A percentile compares a stretch with the other conserved stretches of the same genome.
Conservation (phyloP, 2,888 invertebrate genomes). For the Pseudococcus jackbeardsleyi region DNA sequence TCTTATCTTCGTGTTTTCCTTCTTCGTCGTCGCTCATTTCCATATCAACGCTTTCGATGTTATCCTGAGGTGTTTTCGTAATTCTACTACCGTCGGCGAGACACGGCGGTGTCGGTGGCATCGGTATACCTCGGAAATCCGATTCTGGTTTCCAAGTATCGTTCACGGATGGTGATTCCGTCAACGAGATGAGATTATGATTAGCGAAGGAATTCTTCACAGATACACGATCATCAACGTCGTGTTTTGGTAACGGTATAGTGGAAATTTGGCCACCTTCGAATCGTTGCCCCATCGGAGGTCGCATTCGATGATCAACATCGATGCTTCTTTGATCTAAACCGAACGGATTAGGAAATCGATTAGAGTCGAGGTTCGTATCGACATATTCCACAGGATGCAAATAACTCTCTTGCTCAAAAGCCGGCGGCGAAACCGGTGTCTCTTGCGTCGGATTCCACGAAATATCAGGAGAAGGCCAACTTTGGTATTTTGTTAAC, state of each 20-base stretch:
- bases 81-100: slow-evolving; percentile 5
- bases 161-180: slow-evolving; percentile 74
- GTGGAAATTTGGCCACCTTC: slow-evolving; percentile 23
- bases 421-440: slow-evolving; percentile 78
- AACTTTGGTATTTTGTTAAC: slow-evolving; percentile 59
- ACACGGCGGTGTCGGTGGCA: slow-evolving; percentile 62
- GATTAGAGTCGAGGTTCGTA: slow-evolving; percentile 69
- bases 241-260: slow-evolving; percentile 61
- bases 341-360: slow-evolving; percentile 41
- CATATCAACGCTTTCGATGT: slow-evolving; percentile 87
- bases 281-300: background rate
- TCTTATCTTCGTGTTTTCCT: slow-evolving; percentile 37
- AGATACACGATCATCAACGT: slow-evolving; percentile 52
- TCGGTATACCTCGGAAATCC: slow-evolving; percentile 66
- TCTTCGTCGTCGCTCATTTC: slow-evolving; percentile 86
- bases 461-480: slow-evolving; percentile 64
- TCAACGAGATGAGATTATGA: slow-evolving; percentile 85
- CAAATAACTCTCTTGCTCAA: slow-evolving; percentile 74
- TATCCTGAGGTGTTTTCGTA: slow-evolving; percentile 72
- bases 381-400: slow-evolving; percentile 77
- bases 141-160: slow-evolving; percentile 65
- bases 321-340: slow-evolving; percentile 65
- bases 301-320: slow-evolving; percentile 66
- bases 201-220: slow-evolving; percentile 49
- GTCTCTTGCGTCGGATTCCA: slow-evolving; percentile 69